Conservation (phyloP, 2,797 vertebrate genomes). For the Gobionotothen gibberifrons region DNA sequence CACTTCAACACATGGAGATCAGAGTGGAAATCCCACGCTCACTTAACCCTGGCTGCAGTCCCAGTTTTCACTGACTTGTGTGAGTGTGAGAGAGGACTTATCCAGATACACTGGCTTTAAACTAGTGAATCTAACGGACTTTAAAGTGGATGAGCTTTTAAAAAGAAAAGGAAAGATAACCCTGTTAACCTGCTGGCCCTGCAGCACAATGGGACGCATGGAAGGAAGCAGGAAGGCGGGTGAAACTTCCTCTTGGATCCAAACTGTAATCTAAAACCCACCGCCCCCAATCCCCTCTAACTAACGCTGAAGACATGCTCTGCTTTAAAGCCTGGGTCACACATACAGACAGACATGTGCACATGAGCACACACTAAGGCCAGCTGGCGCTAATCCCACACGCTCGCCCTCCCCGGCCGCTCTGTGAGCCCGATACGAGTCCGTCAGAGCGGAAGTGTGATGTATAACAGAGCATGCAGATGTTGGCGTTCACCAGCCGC, state of each 20-base stretch:
- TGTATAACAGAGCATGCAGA: slow-evolving; percentile 57
- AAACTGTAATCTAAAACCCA: slow-evolving; percentile 59
- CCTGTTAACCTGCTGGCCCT: slow-evolving; percentile 47
- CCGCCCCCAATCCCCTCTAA: slow-evolving; percentile 70
- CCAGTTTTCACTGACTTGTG: slow-evolving; percentile 55
- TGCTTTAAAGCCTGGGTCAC: slow-evolving; percentile 48
- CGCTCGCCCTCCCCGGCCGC: slow-evolving; percentile 24
- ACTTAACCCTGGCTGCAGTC: slow-evolving; percentile 57
- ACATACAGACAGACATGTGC: slow-evolving; percentile 43
- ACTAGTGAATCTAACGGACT: slow-evolving; percentile 43
- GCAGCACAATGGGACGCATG: slow-evolving; percentile 35
- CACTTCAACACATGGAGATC: slow-evolving; percentile 34
- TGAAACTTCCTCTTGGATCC: slow-evolving; percentile 52
- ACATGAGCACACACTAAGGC: slow-evolving; percentile 42
- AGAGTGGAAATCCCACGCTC: slow-evolving; percentile 65
- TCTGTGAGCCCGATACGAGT: slow-evolving; percentile 51
- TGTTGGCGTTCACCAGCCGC: slow-evolving; percentile 49
- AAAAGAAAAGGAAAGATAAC: slow-evolving; percentile 39
- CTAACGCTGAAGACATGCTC: slow-evolving; percentile 49
- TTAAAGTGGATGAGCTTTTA: slow-evolving; percentile 58
- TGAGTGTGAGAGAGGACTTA: slow-evolving; percentile 62
- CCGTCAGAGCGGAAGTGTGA: slow-evolving; percentile 55
- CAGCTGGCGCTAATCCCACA: slow-evolving; percentile 77
- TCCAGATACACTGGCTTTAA: slow-evolving; percentile 61
- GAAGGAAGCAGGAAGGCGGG: slow-evolving; percentile 28